Percentiles rank a stretch among this genome's conserved stretches.
These are phyloP conservation scores for Ophiodon elongatus DNA, from an alignment of 2,113 vertebrate genomes.

Conservation along the genomic window DNA sequence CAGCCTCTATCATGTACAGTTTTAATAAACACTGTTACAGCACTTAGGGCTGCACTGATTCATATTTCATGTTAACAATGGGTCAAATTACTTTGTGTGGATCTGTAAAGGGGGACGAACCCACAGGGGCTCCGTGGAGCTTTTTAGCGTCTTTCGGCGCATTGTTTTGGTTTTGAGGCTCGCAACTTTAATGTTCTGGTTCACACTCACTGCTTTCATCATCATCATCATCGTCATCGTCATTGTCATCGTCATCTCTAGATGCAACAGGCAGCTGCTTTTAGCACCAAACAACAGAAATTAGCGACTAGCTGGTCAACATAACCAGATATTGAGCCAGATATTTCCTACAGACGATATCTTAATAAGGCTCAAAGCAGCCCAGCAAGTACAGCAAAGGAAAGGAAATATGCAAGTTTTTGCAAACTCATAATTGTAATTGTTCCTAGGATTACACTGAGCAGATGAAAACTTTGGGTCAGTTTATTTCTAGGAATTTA, in stretches of 20 bases:
- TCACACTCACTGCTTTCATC: neutral
- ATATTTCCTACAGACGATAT: neutral
- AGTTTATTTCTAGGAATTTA: too few relatives aligned
- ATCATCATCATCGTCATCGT: too few relatives aligned
- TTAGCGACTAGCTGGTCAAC: neutral
- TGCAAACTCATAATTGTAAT: neutral
- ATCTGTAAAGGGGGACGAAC: neutral
- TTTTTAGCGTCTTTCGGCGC: neutral
- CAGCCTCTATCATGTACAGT: neutral
- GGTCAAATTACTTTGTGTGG: neutral
- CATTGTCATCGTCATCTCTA: neutral
- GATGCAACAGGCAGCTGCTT: neutral
- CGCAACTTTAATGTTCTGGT: neutral
- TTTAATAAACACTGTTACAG: neutral
- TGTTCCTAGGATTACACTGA: neutral
- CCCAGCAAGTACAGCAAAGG: neutral
- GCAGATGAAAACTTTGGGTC: neutral
- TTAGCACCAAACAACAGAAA: neutral
- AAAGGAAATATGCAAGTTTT: neutral
- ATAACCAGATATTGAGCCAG: neutral
- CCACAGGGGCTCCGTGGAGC: neutral
- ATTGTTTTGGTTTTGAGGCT: neutral
- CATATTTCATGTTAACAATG: neutral
- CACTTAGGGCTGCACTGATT: neutral
- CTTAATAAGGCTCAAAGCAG: neutral